Evolutionary conservation across 2,888 invertebrate species (phyloP).

Genomic region (Apotomis turbidana): DNA sequence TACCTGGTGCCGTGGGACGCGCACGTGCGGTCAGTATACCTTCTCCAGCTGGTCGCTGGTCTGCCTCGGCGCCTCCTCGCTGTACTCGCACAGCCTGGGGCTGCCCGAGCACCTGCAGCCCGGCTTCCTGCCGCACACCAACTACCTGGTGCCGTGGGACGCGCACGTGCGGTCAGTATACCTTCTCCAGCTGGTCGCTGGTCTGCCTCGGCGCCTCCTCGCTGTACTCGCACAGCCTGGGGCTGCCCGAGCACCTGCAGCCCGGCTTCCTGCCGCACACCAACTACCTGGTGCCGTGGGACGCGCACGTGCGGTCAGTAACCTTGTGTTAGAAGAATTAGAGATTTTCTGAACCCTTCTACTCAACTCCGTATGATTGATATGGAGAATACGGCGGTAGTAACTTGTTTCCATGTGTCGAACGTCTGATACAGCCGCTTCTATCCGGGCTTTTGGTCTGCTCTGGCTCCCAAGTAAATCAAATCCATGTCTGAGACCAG

Average conservation of each 20-base stretch:
- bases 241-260: conserved; percentile 92
- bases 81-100: conserved; percentile 95
- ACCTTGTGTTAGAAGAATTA: not conserved
- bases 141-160: conserved; percentile 97
- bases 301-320: conserved; percentile 79
- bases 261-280: conserved; percentile 95
- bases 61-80: conserved; percentile 94
- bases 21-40: conserved; percentile 57
- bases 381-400: too few relatives aligned
- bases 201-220: conserved; percentile 95
- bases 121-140: conserved; percentile 94
- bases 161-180: conserved; percentile 67
- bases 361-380: too few relatives aligned
- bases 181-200: conserved; percentile 93
- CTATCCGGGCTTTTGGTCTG: too few relatives aligned
- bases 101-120: conserved; percentile 93
- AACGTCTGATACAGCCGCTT: too few relatives aligned
- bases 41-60: conserved; percentile 95
- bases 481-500: too few relatives aligned
- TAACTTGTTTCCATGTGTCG: too few relatives aligned
- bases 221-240: conserved; percentile 94
- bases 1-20: conserved; percentile 97
- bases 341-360: too few relatives aligned
- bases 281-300: conserved; percentile 97
- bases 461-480: too few relatives aligned